Percentiles rank a stretch among this genome's conserved stretches.
phyloP scores from a whole-genome alignment of 2,888 invertebrate genomes.

The Noctuana brunneofusca region DNA sequence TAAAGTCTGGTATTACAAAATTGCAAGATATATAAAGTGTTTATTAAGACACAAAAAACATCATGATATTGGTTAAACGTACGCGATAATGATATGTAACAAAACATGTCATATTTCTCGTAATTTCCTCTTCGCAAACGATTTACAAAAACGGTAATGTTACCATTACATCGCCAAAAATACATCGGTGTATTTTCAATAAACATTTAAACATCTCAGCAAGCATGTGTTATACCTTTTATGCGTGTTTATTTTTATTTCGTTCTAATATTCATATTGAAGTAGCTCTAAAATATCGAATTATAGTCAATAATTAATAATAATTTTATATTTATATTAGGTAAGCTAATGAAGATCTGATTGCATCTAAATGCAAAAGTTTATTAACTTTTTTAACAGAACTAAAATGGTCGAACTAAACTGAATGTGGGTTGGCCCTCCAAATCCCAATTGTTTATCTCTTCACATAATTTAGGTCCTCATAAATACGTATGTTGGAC shows the following conservation, averaged over 20 bases:
- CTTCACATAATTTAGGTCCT: slow-evolving; percentile 52
- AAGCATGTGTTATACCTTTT: slow-evolving; percentile 80
- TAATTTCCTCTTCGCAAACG: slow-evolving; percentile 43
- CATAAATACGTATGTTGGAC: slow-evolving; percentile 67
- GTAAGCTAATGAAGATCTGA: no score
- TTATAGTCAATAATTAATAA: no score
- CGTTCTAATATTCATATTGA: no score
- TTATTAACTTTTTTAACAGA: slow-evolving; percentile 1
- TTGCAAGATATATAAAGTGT: no score
- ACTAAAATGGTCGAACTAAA: slow-evolving; percentile 22
- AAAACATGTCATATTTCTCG: not conserved
- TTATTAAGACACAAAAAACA: not conserved
- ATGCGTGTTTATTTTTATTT: slow-evolving; percentile 61
- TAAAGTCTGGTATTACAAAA: no score
- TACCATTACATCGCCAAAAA: slow-evolving; percentile 74
- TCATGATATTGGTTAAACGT: no score
- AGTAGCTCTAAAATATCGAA: no score
- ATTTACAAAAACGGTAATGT: slow-evolving; percentile 61
- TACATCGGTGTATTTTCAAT: slow-evolving; percentile 76
- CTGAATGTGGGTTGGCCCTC: slow-evolving; percentile 43
- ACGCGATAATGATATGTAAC: not conserved
- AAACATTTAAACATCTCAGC: slow-evolving; percentile 76
- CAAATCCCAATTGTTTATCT: slow-evolving; percentile 47
- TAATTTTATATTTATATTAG: no score
- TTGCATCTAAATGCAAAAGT: not conserved